phyloP scores from a whole-genome alignment of 1,140 invertebrate genomes.

The Teleogryllus occipitalis region DNA sequence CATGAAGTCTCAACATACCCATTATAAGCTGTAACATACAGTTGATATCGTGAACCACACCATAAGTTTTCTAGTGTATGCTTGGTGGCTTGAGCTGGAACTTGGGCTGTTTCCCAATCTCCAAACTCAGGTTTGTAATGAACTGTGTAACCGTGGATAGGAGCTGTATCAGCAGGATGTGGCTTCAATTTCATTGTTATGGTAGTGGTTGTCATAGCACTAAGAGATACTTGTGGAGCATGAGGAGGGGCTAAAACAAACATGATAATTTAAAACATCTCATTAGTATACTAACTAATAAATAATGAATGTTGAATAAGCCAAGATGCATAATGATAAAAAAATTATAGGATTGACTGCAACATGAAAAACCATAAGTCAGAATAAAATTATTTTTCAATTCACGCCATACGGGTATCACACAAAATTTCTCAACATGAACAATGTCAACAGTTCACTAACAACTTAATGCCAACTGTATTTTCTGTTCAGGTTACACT shows the following conservation, averaged over 20 bases:
- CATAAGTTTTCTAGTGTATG: slow-evolving; percentile 78
- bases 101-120: slow-evolving; percentile 81
- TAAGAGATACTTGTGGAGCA: slow-evolving; percentile 67
- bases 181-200: slow-evolving; percentile 72
- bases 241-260: slow-evolving; percentile 63
- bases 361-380: too few species aligned
- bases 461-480: background rate
- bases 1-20: slow-evolving; percentile 43
- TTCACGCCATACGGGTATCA: too few species aligned
- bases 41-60: slow-evolving; percentile 85
- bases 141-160: slow-evolving; percentile 79
- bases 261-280: too few species aligned
- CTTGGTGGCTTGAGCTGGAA: slow-evolving; percentile 61
- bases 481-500: background rate
- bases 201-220: slow-evolving; percentile 74
- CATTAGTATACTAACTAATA: too few species aligned
- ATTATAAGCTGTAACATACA: slow-evolving; percentile 85
- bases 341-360: too few species aligned
- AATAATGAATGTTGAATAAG: too few species aligned
- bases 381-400: too few species aligned
- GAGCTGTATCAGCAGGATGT: slow-evolving; percentile 61
- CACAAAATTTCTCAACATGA: too few species aligned
- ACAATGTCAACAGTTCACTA: background rate
- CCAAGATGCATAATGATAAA: too few species aligned
- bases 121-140: slow-evolving; percentile 89